Conservation (phyloP, 2,797 vertebrate genomes). For the Poliocrania exsul region DNA sequence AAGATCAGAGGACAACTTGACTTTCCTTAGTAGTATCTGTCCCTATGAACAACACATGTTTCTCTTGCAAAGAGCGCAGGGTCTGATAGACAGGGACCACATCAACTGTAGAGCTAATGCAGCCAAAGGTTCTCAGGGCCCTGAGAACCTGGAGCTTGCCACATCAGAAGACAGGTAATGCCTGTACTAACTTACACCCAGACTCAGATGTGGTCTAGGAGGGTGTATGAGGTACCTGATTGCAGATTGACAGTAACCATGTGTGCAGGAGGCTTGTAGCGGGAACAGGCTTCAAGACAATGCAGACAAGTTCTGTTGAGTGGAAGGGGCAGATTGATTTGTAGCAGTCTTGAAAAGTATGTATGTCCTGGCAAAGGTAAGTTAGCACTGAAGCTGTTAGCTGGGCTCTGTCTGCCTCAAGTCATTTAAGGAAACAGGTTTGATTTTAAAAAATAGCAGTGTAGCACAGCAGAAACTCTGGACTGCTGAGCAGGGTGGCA, state of each 20-base stretch:
- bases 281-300: not conserved
- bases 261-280: not conserved
- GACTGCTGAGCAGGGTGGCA: not conserved
- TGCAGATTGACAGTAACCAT: not conserved
- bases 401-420: not conserved
- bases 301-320: not conserved
- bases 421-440: not conserved
- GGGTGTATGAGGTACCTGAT: not conserved
- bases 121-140: not conserved
- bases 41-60: fast-evolving
- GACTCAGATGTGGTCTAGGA: not conserved
- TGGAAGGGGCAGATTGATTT: not conserved
- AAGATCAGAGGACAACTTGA: not conserved
- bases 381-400: not conserved
- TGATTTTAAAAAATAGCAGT: not conserved
- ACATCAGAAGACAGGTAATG: fast-evolving
- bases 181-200: not conserved
- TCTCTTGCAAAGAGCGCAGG: not conserved
- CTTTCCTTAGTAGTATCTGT: not conserved
- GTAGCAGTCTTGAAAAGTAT: not conserved
- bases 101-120: fast-evolving
- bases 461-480: not conserved
- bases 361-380: not conserved
- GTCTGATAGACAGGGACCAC: not conserved
- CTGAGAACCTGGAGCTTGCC: not conserved